Evolutionary conservation across 2,797 vertebrate genomes (phyloP), one percentile per base, ranked within the genome.

Genomic region (Hoplostethus atlanticus): DNA sequence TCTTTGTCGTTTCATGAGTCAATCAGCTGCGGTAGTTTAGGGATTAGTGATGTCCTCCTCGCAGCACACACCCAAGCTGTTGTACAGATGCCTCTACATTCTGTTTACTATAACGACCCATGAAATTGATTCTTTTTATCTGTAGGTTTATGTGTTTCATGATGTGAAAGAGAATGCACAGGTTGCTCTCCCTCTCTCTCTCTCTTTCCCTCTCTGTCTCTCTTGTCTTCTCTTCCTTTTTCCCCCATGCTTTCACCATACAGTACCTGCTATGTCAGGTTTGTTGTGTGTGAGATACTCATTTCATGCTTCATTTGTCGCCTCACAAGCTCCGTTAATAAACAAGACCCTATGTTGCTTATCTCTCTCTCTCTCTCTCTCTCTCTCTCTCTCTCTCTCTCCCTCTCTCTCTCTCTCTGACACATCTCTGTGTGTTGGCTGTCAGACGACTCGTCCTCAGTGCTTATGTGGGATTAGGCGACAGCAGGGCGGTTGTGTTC

Each of bases 231-330:
- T 21, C 21, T 21, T 21, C 21, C 1, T 21, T 21, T 21, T 21
- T 21, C 21, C 21, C 21, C 21, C 21, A 4, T 59, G 72, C 52
- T 77, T 68, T 75, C 53, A 3, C 67, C 68, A 15, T 77, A 83
- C 64, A 80, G 46, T 87, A 84, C 81, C 86, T 89, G 89, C 44
- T 79, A 79, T 61, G 75, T 89, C 80, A 84, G 71, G 11, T 50
- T 5, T 77, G 80, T 86, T 62, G 76, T 73, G 89, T 65, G 61
- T 13, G 50, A 85, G 81, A 81, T 80, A 75, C 83, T 92, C 87
- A 92, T 93, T 93, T 93, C 90, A 92, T 73, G 85, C 86, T 91
- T 91, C 86, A 91, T 92, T 92, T 89, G 88, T 84, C 44, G 21
- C 83, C 80, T 84, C 83, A 78, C 83, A 34, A 73, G 83, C 86